Evolutionary conservation across 2,888 invertebrate species (phyloP).

Genomic region (Ectropis crepuscularia): DNA sequence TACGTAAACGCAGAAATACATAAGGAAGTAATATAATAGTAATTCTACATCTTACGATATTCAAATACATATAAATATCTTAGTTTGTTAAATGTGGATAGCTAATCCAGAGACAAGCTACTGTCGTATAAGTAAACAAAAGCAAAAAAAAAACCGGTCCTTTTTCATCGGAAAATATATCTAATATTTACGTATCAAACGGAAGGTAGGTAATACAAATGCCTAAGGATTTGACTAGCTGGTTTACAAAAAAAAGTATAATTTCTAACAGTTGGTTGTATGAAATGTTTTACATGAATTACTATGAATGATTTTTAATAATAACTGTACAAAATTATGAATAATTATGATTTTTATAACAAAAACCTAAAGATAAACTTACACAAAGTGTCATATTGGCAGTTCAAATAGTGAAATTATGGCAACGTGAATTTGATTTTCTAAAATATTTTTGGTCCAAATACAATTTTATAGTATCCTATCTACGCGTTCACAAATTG

Average conservation of each 20-base stretch:
- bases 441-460: constrained; percentile 83
- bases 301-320: constrained; percentile 50
- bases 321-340: constrained; percentile 67
- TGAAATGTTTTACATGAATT: constrained; percentile 47
- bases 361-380: constrained; percentile 55
- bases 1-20: constrained; percentile 37
- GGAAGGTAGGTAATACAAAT: constrained; percentile 49
- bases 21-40: constrained; percentile 7
- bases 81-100: not conserved
- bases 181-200: constrained; percentile 32
- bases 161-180: not conserved
- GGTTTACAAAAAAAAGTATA: constrained; percentile 47
- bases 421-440: constrained; percentile 82
- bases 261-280: constrained; percentile 45
- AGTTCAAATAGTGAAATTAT: constrained; percentile 71
- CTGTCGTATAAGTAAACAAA: no score
- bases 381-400: constrained; percentile 79
- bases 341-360: constrained; percentile 52
- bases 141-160: no score
- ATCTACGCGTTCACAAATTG: constrained; percentile 70
- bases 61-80: constrained; percentile 26
- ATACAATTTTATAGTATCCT: constrained; percentile 59
- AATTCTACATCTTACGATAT: constrained; percentile 21
- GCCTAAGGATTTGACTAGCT: constrained; percentile 65
- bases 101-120: not conserved